phyloP scores from a whole-genome alignment of 2,888 invertebrate genomes.

The Adela reaumurella region DNA sequence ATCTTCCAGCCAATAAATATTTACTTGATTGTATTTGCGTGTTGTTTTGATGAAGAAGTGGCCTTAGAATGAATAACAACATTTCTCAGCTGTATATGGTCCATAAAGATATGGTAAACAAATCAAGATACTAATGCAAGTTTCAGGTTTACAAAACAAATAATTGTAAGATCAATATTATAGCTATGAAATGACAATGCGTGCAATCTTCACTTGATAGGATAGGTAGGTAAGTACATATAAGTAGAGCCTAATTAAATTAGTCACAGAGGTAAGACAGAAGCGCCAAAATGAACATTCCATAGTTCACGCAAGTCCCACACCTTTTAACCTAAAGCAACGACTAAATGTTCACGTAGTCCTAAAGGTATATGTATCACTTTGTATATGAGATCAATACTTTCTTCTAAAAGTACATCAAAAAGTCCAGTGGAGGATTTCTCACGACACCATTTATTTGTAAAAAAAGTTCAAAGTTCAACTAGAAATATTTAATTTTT shows the following conservation, averaged over 20 bases:
- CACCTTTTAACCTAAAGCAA: neutral
- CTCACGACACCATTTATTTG: constrained; percentile 45
- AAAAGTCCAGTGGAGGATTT: constrained; percentile 19
- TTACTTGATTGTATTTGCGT: too few species aligned
- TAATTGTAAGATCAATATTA: too few species aligned
- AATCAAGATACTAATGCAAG: too few species aligned
- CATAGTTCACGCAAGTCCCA: neutral
- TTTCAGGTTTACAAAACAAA: too few species aligned
- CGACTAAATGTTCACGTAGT: neutral
- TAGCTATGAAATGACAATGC: too few species aligned
- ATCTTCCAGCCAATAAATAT: too few species aligned
- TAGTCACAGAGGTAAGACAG: neutral
- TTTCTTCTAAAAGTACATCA: neutral
- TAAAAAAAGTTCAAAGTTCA: constrained; percentile 50
- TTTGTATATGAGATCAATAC: neutral
- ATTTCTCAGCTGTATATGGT: too few species aligned
- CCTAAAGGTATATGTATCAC: neutral
- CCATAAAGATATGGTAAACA: too few species aligned
- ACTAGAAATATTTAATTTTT: constrained; percentile 46
- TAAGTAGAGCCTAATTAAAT: neutral
- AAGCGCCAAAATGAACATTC: neutral
- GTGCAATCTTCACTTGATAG: too few species aligned
- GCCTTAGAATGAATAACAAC: too few species aligned
- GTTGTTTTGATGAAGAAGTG: too few species aligned
- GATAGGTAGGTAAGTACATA: neutral